phyloP scores from a whole-genome alignment of 2,113 vertebrate species.

The Dromiciops gliroides region DNA sequence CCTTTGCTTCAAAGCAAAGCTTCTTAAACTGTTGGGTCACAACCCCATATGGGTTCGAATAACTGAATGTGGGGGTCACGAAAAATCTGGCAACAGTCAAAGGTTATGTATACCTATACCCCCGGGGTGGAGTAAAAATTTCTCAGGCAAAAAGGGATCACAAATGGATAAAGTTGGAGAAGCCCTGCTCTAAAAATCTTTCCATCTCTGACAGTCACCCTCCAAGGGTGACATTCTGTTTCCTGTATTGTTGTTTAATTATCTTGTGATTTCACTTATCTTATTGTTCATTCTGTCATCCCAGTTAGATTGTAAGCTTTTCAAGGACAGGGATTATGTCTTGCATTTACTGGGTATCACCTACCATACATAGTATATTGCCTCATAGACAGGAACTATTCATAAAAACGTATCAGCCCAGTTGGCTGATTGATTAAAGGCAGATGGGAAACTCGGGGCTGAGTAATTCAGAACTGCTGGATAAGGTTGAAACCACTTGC shows the following conservation, averaged over 20 bases:
- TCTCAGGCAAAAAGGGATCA: too few relatives aligned
- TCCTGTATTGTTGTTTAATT: not conserved
- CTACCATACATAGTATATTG: not conserved
- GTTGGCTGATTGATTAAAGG: not conserved
- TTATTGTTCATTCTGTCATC: not conserved
- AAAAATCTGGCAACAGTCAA: too few relatives aligned
- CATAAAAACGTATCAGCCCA: not conserved
- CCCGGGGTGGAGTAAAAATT: too few relatives aligned
- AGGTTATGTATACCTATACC: too few relatives aligned
- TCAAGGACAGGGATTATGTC: not conserved
- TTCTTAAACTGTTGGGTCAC: too few relatives aligned
- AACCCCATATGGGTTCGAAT: too few relatives aligned
- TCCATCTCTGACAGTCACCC: not conserved
- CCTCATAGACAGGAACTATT: not conserved
- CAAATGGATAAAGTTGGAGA: too few relatives aligned
- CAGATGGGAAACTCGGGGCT: not conserved
- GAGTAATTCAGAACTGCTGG: not conserved
- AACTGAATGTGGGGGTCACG: too few relatives aligned
- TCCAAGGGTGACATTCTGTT: not conserved
- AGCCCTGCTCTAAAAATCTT: not conserved
- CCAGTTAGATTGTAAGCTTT: not conserved
- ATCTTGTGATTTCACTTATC: not conserved
- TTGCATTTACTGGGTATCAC: not conserved
- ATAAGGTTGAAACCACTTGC: not conserved
- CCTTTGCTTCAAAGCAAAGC: too few relatives aligned